Conservation (phyloP, 2,888 invertebrate genomes). For the Nephrotoma guestfalica region DNA sequence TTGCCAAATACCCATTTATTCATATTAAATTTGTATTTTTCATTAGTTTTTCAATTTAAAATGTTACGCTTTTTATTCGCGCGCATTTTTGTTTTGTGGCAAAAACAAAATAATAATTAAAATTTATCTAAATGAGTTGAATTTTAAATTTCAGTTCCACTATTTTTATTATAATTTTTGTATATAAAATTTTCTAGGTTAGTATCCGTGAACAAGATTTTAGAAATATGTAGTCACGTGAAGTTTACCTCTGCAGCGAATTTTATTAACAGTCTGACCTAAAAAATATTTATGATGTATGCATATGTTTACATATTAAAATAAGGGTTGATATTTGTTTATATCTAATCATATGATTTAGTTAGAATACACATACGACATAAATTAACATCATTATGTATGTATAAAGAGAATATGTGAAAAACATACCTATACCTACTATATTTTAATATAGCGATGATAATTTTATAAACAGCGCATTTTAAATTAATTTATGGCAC, state of each 20-base stretch:
- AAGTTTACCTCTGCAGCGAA: neutral
- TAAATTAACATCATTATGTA: too few relatives aligned
- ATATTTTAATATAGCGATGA: too few relatives aligned
- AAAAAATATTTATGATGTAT: neutral
- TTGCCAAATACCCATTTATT: neutral
- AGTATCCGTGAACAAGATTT: neutral
- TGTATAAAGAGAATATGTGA: too few relatives aligned
- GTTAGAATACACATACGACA: too few relatives aligned
- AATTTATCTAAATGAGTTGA: neutral
- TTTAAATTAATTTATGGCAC: neutral
- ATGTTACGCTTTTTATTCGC: neutral
- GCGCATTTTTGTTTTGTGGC: neutral
- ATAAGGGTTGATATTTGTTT: neutral
- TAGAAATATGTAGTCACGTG: neutral
- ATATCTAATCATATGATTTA: neutral
- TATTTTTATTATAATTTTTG: neutral
- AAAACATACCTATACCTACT: too few relatives aligned
- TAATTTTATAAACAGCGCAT: too few relatives aligned
- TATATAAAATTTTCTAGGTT: neutral
- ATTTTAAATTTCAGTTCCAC: neutral
- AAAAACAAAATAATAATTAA: neutral
- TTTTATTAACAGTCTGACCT: neutral
- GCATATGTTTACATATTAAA: neutral
- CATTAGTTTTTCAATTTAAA: neutral
- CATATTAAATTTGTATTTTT: neutral